Evolutionary conservation across 2,888 invertebrate genomes (phyloP).

Genomic region (Panzeria rudis): DNA sequence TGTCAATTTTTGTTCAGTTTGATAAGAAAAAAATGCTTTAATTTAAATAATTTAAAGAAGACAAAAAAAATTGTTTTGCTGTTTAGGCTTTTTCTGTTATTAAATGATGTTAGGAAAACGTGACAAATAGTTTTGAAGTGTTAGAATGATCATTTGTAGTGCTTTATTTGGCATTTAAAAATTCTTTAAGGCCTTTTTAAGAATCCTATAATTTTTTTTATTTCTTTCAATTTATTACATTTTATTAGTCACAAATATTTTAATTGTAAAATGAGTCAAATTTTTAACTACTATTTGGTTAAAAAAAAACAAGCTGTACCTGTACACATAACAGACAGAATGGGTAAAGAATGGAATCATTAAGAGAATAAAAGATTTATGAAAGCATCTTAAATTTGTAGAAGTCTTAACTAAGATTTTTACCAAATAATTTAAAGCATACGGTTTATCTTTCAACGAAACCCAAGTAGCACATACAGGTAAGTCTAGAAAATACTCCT

Average conservation of each 20-base stretch:
- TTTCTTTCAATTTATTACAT: not conserved
- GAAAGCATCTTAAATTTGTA: too few relatives aligned
- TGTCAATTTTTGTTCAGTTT: not conserved
- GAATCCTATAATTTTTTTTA: not conserved
- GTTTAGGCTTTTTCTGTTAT: not conserved
- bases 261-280: not conserved
- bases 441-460: too few relatives aligned
- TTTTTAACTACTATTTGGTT: not conserved
- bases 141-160: not conserved
- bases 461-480: too few relatives aligned
- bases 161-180: not conserved
- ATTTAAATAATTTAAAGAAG: slow-evolving; percentile 2
- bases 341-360: too few relatives aligned
- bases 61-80: not conserved
- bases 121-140: slow-evolving; percentile 29
- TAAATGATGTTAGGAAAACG: not conserved
- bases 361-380: too few relatives aligned
- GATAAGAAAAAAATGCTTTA: not conserved
- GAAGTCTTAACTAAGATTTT: too few relatives aligned
- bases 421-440: too few relatives aligned
- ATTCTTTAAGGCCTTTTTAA: not conserved
- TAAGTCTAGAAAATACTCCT: too few relatives aligned
- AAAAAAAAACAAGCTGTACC: too few relatives aligned
- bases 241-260: slow-evolving; percentile 9
- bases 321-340: too few relatives aligned